Evolutionary conservation across 2,797 vertebrate species (phyloP), one percentile per base, ranked within the genome.

Genomic region (Gephyroberyx darwinii): DNA sequence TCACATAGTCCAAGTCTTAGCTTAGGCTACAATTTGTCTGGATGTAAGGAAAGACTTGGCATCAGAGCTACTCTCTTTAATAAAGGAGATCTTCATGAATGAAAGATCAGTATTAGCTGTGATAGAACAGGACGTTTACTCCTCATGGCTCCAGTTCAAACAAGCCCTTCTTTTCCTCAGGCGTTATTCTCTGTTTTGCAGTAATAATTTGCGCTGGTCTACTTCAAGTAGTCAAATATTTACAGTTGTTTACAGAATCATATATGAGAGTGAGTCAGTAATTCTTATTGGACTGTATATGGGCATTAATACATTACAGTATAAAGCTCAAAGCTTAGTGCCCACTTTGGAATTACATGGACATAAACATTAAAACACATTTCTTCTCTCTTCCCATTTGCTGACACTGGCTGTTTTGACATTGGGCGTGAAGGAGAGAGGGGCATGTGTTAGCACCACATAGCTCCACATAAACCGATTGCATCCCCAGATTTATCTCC

Each of bases 381-480:
- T 75, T 75, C 63, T 52, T 41, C 67, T 69, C 58, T 75, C 63
- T 52, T 41, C 67, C 68, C 58, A 50, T 85, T 83, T 86, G 72
- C 77, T 89, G 83, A 88, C 80, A 71, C 60, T 39, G 69, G 82
- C 72, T 74, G 61, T 80, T 69, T 51, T 84, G 78, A 84, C 75
- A 75, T 72, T 71, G 50, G 52, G 57, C 33, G 68, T 58, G 62
- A 73, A 50, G 60, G 71, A 61, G 63, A 67, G 65, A 76, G 64
- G 75, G 53, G 8, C 84, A 43, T 83, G 81, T 83, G 81, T 86
- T 77, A 53, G n/a, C 56, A 43, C 84, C 77, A 80, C 90, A 88
- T 90, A 88, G 85, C 86, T 84, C 33, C 72, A 87, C 88, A 83
- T 94, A 92, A 93, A 91, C 89, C 91, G 89, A 92, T 91, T 94